Percentiles rank a stretch among this genome's conserved stretches.
These are phyloP conservation scores for Cynaeus angustus DNA, from an alignment of 2,888 invertebrate genomes.

Conservation along the genomic window DNA sequence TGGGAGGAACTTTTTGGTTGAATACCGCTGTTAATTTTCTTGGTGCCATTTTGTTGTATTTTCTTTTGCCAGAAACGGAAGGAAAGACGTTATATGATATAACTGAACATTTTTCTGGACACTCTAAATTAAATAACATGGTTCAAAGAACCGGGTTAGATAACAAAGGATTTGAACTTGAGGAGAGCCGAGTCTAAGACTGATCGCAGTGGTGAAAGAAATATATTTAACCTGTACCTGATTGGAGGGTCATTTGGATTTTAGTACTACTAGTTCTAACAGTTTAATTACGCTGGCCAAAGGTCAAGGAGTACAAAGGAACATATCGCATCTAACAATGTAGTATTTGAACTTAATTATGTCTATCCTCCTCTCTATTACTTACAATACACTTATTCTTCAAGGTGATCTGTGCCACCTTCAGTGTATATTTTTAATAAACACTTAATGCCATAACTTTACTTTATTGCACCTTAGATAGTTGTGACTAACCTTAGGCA, in stretches of 20 bases:
- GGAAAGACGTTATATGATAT: slow-evolving; percentile 83
- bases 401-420: not conserved
- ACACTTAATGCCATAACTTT: slow-evolving; percentile 33
- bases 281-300: too few relatives aligned
- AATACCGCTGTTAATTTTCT: slow-evolving; percentile 78
- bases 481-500: slow-evolving; percentile 41
- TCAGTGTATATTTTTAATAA: slow-evolving; percentile 16
- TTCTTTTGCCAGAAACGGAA: slow-evolving; percentile 87
- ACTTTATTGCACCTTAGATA: slow-evolving; percentile 34
- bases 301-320: not conserved
- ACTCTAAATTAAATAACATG: slow-evolving; percentile 72
- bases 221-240: not conserved
- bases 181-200: slow-evolving; percentile 44
- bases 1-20: slow-evolving; percentile 83
- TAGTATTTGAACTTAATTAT: not conserved
- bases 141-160: slow-evolving; percentile 66
- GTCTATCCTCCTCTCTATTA: not conserved
- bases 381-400: too few relatives aligned
- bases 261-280: not conserved
- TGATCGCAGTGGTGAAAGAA: slow-evolving; percentile 7
- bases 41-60: slow-evolving; percentile 80
- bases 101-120: slow-evolving; percentile 80
- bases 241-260: not conserved
- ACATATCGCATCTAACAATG: not conserved
- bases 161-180: slow-evolving; percentile 51